These are phyloP conservation scores for Danaus chrysippus DNA, from an alignment of 2,888 invertebrate species.

Conservation along the genomic window DNA sequence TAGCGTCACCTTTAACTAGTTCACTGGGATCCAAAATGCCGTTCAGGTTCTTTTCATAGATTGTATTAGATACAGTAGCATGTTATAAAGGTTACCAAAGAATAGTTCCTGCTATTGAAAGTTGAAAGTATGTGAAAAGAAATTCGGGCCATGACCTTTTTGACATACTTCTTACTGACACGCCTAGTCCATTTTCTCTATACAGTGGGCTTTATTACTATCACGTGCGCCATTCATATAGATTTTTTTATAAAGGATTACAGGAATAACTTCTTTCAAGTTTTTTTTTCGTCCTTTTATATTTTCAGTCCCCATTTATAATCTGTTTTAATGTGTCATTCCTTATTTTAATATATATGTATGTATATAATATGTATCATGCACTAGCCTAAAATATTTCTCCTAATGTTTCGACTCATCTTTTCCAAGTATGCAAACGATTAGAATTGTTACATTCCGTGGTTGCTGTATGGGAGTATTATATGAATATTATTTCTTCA, in stretches of 20 bases:
- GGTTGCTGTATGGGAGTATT: no score
- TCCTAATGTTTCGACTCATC: no score
- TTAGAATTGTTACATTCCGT: no score
- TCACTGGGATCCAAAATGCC: not conserved
- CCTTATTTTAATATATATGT: no score
- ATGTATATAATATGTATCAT: no score
- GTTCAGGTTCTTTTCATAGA: not conserved
- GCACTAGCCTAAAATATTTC: no score
- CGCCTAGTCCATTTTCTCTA: slow-evolving; percentile 9
- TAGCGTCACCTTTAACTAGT: no score
- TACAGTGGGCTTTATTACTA: slow-evolving; percentile 6
- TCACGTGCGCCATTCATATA: slow-evolving; percentile 8
- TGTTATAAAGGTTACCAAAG: slow-evolving; percentile 12
- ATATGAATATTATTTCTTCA: no score
- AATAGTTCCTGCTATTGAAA: slow-evolving; percentile 15
- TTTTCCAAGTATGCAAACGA: no score
- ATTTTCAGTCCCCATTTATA: not conserved
- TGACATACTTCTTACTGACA: slow-evolving; percentile 17
- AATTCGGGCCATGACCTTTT: slow-evolving; percentile 22
- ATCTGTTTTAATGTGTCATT: not conserved
- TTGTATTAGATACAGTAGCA: not conserved
- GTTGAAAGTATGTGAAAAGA: slow-evolving; percentile 20
- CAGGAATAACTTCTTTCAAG: not conserved
- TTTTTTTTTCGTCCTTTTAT: slow-evolving; percentile 2
- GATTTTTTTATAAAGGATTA: slow-evolving; percentile 7